These are phyloP conservation scores for Acanthurus lineatus DNA, from an alignment of 2,797 vertebrate genomes.

Conservation along the genomic window DNA sequence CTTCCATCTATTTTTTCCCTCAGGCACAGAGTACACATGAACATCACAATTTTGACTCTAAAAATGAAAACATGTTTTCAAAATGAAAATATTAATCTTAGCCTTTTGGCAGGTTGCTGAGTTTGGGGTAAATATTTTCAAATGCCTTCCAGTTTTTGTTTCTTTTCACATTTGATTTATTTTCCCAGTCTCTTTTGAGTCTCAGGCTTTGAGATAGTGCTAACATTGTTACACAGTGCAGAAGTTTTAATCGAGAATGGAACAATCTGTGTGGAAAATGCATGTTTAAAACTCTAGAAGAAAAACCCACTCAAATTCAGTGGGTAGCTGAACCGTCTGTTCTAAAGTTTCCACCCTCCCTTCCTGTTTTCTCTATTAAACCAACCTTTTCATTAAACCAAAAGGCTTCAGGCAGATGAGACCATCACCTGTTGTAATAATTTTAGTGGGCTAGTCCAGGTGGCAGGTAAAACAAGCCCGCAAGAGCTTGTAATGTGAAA, in stretches of 20 bases:
- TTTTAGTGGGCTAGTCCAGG: background rate
- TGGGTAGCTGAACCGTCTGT: background rate
- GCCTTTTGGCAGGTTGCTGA: background rate
- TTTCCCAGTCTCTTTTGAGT: background rate
- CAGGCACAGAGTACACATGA: background rate
- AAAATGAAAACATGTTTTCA: background rate
- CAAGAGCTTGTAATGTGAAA: background rate
- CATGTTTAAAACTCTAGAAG: slow-evolving; percentile 41
- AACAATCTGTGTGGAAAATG: slow-evolving; percentile 32
- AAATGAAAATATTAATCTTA: background rate
- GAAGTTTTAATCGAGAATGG: too few relatives aligned
- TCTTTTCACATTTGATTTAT: background rate
- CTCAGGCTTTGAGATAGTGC: slow-evolving; percentile 8
- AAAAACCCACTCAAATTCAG: slow-evolving; percentile 41
- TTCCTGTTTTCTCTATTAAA: background rate
- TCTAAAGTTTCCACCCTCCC: slow-evolving; percentile 1
- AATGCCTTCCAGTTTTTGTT: background rate
- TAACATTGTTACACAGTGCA: slow-evolving; percentile 17
- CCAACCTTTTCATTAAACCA: background rate
- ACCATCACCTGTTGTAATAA: background rate
- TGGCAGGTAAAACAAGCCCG: slow-evolving; percentile 15
- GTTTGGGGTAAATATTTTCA: background rate
- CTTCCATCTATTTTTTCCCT: background rate
- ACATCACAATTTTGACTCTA: background rate
- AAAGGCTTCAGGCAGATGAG: background rate